Conservation (phyloP, 2,113 vertebrate genomes). For the Orcinus orca region DNA sequence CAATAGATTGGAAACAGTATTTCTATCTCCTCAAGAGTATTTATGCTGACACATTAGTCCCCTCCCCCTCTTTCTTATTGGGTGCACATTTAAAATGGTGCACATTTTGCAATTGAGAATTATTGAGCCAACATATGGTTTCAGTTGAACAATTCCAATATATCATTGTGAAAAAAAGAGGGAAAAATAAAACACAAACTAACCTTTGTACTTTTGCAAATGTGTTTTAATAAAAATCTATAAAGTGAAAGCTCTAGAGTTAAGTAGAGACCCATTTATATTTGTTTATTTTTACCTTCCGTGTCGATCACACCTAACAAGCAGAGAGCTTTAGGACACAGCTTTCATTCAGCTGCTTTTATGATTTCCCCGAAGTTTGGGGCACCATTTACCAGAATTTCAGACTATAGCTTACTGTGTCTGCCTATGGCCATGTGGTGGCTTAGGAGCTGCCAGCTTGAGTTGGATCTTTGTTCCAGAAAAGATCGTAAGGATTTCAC, state of each 20-base stretch:
- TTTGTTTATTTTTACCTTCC: slow-evolving; percentile 76
- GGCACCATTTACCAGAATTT: slow-evolving; percentile 64
- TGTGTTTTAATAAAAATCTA: slow-evolving; percentile 75
- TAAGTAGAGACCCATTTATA: slow-evolving; percentile 72
- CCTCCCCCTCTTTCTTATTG: slow-evolving; percentile 46
- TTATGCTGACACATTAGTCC: slow-evolving; percentile 31
- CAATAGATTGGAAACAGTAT: slow-evolving; percentile 54
- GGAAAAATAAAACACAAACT: slow-evolving; percentile 54
- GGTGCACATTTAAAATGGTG: slow-evolving; percentile 62
- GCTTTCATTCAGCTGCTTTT: slow-evolving; percentile 80
- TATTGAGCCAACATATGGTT: slow-evolving; percentile 73
- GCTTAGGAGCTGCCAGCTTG: neutral
- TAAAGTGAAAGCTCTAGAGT: slow-evolving; percentile 50
- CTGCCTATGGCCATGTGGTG: neutral
- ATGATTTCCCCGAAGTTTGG: slow-evolving; percentile 46
- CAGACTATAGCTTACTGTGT: slow-evolving; percentile 63
- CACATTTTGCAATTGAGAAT: slow-evolving; percentile 59
- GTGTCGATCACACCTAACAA: slow-evolving; percentile 62
- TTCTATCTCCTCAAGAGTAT: slow-evolving; percentile 12
- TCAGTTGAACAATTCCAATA: slow-evolving; percentile 70
- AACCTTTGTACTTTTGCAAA: slow-evolving; percentile 68
- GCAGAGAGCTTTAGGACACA: slow-evolving; percentile 72
- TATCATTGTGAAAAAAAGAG: slow-evolving; percentile 48
- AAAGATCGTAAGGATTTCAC: neutral
- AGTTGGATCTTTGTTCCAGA: slow-evolving; percentile 42